Conservation (phyloP, 2,797 vertebrate genomes). For the Tinamus major region DNA sequence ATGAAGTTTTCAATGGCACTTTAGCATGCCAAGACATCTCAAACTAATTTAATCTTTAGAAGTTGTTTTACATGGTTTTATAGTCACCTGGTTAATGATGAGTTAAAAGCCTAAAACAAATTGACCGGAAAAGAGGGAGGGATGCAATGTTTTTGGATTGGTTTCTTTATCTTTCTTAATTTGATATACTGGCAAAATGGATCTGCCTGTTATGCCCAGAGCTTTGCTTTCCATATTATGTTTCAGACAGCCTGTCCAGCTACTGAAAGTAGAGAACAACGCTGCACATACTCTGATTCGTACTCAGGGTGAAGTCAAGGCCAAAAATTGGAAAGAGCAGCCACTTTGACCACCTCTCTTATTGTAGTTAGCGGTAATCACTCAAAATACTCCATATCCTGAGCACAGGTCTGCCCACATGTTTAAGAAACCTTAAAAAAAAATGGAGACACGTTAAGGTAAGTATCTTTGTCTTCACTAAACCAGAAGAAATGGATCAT, state of each 20-base stretch:
- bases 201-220: conserved; percentile 42
- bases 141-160: conserved; percentile 41
- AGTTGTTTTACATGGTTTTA: not conserved
- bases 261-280: conserved; percentile 24
- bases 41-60: not conserved
- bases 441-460: not conserved
- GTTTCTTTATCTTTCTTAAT: conserved; percentile 49
- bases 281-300: not conserved
- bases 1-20: not conserved
- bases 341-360: not conserved
- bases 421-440: not conserved
- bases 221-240: not conserved
- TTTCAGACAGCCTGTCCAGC: conserved; percentile 25
- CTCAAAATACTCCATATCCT: not conserved
- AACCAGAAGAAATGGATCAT: not conserved
- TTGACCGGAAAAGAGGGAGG: not conserved
- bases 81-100: not conserved
- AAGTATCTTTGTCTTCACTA: not conserved
- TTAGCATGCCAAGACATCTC: not conserved
- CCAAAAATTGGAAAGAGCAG: not conserved
- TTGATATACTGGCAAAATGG: conserved; percentile 10
- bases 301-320: not conserved
- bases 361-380: not conserved
- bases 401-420: not conserved
- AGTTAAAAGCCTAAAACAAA: conserved; percentile 24